phyloP scores from a whole-genome alignment of 2,113 vertebrate species.

The Chlamydotis undulata region DNA sequence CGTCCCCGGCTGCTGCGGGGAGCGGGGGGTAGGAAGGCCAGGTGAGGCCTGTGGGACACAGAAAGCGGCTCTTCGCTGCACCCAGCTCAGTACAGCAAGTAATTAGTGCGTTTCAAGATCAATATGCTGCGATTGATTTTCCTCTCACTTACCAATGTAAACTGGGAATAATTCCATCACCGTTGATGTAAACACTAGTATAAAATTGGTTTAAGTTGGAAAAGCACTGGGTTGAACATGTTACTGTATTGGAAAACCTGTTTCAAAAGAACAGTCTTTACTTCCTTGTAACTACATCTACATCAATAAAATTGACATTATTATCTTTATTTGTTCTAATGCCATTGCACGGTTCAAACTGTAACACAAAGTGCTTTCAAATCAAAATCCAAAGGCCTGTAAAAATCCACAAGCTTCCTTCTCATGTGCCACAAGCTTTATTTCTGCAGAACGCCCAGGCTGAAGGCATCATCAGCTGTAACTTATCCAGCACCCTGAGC shows the following conservation, averaged over 20 bases:
- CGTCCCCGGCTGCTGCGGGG: accelerated
- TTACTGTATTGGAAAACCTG: background rate
- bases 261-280: background rate
- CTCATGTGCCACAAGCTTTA: background rate
- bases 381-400: background rate
- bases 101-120: background rate
- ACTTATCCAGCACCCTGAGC: background rate
- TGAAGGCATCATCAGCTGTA: background rate
- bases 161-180: constrained; percentile 24
- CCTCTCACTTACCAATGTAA: background rate
- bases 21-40: background rate
- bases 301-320: background rate
- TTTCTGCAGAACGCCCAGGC: background rate
- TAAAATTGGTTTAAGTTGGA: background rate
- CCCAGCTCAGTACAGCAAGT: background rate
- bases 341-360: background rate
- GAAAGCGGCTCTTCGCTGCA: background rate
- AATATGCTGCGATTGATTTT: background rate
- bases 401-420: background rate
- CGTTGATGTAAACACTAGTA: constrained; percentile 9
- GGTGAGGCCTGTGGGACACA: background rate
- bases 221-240: background rate
- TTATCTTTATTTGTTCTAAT: background rate
- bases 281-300: background rate
- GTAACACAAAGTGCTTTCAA: background rate